Evolutionary conservation across 2,888 invertebrate species (phyloP), one percentile per base, ranked within the genome.

Genomic region (Fissipunctia ypsillon): DNA sequence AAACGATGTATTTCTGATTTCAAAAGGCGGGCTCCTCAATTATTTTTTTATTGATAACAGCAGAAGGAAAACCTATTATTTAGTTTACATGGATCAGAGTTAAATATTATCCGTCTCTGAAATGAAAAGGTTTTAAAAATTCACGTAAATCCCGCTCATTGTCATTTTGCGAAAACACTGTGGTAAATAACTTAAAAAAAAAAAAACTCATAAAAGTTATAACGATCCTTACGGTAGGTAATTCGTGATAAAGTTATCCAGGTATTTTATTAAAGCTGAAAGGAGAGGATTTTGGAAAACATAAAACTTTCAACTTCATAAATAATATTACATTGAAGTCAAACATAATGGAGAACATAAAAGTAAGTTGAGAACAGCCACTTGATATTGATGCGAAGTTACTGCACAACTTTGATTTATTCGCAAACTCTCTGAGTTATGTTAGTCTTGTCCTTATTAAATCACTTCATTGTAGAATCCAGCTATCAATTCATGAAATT

Each of bases 361-460:
- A 84, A 81, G 74, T 80, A 74, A 81, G 76, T 81, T 78, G 60
- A 71, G 71, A 77, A 72, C 69, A 69, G 71, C 75, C 75, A 76
- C 73, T 73, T 79, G 70, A 86, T 85, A 81, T 79, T 74, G 76
- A 80, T 73, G 72, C 69, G 74, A 64, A 72, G 68, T 71, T 73
- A 73, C 63, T 66, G 75, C 70, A 57, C 60, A 77, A 80, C 52
- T 80, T 73, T 80, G 78, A 85, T 86, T 86, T 84, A 85, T 86
- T 76, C 71, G 64, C 72, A 45, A 86, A 85, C 78, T 84, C 64
- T 80, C 50, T 78, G 72, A 83, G 73, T 80, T 72, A 82, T 78
- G 76, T 69, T 76, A 76, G 73, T 73, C 70, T 76, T 25, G 74
- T 68, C 70, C 73, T 77, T 80, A 83, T 83, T 80, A 86, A 84